Evolutionary conservation across 2,888 invertebrate genomes (phyloP).

Genomic region (Pollenia labialis): DNA sequence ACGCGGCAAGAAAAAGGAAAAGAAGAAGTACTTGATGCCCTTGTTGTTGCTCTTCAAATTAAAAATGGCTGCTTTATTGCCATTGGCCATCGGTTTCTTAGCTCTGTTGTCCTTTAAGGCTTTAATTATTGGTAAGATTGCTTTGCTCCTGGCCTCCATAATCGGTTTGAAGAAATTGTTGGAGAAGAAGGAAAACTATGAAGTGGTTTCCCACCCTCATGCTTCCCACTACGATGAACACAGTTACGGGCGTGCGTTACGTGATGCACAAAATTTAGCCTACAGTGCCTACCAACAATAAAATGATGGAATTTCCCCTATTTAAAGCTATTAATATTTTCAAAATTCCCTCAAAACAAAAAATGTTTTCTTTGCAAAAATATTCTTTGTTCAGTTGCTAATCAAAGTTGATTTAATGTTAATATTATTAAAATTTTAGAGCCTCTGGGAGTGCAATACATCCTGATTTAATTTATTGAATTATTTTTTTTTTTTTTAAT

Average conservation of each 20-base stretch:
- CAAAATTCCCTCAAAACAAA: conserved; percentile 22
- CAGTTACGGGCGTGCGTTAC: conserved; percentile 88
- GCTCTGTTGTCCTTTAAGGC: conserved; percentile 94
- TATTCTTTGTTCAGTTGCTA: conserved; percentile 17
- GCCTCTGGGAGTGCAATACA: conserved; percentile 75
- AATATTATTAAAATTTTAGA: conserved; percentile 44
- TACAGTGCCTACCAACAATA: conserved; percentile 86
- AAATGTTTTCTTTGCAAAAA: conserved; percentile 8
- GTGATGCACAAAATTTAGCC: conserved; percentile 88
- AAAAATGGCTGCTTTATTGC: conserved; percentile 91
- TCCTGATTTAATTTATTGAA: conserved; percentile 72
- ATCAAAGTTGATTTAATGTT: conserved; percentile 47
- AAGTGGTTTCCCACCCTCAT: conserved; percentile 90
- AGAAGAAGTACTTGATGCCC: conserved; percentile 90
- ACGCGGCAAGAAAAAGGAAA: conserved; percentile 92
- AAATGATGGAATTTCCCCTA: conserved; percentile 39
- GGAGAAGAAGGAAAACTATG: conserved; percentile 89
- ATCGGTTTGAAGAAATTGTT: conserved; percentile 90
- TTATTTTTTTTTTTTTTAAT: conserved; percentile 50
- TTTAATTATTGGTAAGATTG: conserved; percentile 92
- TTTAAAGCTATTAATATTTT: conserved; percentile 27
- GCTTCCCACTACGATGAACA: conserved; percentile 85
- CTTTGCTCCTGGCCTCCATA: conserved; percentile 90
- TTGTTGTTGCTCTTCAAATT: conserved; percentile 91
- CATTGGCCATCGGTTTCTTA: conserved; percentile 90